A percentile compares a stretch with the other conserved stretches of the same genome.
Conservation (phyloP, 1,140 invertebrate species). For the Gryon sp. region DNA sequence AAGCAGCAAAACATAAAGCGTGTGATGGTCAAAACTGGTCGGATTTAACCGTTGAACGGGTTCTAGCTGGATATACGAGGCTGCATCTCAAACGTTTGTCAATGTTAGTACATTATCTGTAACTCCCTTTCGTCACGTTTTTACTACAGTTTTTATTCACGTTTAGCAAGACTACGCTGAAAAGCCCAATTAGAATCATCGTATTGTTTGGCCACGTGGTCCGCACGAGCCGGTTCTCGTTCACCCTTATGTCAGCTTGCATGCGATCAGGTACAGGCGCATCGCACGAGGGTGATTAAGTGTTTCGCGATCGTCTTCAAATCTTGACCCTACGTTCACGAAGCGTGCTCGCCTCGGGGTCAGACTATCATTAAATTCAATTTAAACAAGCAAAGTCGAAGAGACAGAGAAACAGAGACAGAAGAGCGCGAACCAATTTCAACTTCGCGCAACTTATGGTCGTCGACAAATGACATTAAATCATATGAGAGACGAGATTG, state of each 20-base stretch:
- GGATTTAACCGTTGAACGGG: slow-evolving; percentile 58
- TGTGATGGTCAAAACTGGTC: slow-evolving; percentile 51
- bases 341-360: neutral
- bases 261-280: slow-evolving; percentile 58
- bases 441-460: too few relatives aligned
- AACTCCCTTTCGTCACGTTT: slow-evolving; percentile 64
- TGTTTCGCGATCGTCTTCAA: slow-evolving; percentile 32
- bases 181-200: slow-evolving; percentile 72
- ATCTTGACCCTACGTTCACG: slow-evolving; percentile 30
- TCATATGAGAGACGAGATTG: slow-evolving; percentile 42
- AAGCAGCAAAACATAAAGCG: too few relatives aligned
- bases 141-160: slow-evolving; percentile 58
- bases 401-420: neutral
- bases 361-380: slow-evolving; percentile 28
- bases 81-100: slow-evolving; percentile 28
- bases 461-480: slow-evolving; percentile 9
- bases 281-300: slow-evolving; percentile 48
- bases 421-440: too few relatives aligned
- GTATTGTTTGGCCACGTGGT: slow-evolving; percentile 72
- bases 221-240: slow-evolving; percentile 66
- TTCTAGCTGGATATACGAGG: neutral
- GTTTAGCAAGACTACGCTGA: slow-evolving; percentile 40
- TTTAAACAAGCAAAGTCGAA: slow-evolving; percentile 1
- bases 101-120: slow-evolving; percentile 38
- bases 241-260: slow-evolving; percentile 47